phyloP scores from a whole-genome alignment of 2,113 vertebrate genomes.

The Burhinus oedicnemus region DNA sequence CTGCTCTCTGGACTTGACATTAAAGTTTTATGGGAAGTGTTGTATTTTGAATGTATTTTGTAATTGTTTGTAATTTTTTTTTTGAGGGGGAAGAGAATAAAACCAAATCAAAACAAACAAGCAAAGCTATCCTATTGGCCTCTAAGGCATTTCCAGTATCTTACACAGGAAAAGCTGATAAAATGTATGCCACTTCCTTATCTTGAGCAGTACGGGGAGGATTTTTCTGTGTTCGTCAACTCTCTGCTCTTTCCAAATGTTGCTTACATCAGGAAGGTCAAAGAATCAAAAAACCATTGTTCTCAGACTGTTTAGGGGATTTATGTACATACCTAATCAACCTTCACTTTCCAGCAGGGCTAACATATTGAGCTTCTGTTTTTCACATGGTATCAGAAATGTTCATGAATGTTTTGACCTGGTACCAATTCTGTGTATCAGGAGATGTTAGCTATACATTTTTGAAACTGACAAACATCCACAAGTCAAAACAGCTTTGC shows the following conservation, averaged over 20 bases:
- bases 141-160: not conserved
- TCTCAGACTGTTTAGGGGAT: not conserved
- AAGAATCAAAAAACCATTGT: not conserved
- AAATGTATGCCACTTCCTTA: not conserved
- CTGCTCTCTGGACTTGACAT: not conserved
- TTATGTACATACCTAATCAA: not conserved
- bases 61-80: not conserved
- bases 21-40: not conserved
- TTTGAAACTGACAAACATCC: not conserved
- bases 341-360: not conserved
- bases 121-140: not conserved
- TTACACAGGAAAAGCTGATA: not conserved
- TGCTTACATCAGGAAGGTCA: not conserved
- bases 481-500: not conserved
- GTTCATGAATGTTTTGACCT: not conserved
- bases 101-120: not conserved
- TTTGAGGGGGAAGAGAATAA: not conserved
- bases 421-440: not conserved
- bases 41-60: not conserved
- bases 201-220: not conserved
- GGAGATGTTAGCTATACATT: not conserved
- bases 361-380: not conserved
- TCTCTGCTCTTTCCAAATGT: not conserved
- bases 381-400: not conserved
- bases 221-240: not conserved